phyloP scores from a whole-genome alignment of 1,140 invertebrate species.

The Drosophila sulfurigaster region DNA sequence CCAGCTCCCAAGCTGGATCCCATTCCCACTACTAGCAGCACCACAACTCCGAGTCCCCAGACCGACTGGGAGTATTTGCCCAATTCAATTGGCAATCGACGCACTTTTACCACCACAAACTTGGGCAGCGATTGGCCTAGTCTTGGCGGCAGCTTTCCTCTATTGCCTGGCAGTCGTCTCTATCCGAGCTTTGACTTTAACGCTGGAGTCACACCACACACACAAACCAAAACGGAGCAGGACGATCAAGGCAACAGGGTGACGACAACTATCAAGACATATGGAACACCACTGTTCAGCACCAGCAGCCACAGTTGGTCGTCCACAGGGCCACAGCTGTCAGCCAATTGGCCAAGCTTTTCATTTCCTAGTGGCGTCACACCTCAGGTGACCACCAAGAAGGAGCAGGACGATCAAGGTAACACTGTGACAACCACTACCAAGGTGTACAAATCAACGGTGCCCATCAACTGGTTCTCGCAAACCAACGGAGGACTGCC shows the following conservation, averaged over 20 bases:
- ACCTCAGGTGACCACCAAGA: conserved; percentile 28
- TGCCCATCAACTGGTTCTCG: background rate
- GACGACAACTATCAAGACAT: conserved; percentile 46
- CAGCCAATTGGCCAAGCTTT: conserved; percentile 21
- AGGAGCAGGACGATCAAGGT: conserved; percentile 35
- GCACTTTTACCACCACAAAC: background rate
- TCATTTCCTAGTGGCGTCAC: conserved; percentile 12
- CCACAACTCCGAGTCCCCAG: conserved; percentile 36
- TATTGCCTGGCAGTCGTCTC: background rate
- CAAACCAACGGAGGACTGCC: conserved; percentile 1
- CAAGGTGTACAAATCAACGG: background rate
- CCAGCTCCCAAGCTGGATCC: conserved; percentile 6
- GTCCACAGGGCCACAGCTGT: background rate
- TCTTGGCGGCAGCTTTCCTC: conserved; percentile 14
- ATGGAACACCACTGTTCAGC: background rate
- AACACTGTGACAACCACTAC: conserved; percentile 30
- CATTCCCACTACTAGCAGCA: background rate
- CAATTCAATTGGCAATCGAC: background rate
- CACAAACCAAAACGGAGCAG: conserved; percentile 52
- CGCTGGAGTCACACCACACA: conserved; percentile 48
- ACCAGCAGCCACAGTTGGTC: background rate
- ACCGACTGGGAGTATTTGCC: conserved; percentile 60
- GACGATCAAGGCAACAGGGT: conserved; percentile 53
- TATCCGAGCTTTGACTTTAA: conserved; percentile 41
- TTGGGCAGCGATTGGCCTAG: conserved; percentile 13